Percentiles rank a stretch among this genome's conserved stretches.
phyloP scores from a whole-genome alignment of 2,797 vertebrate genomes.

The Channa striata region DNA sequence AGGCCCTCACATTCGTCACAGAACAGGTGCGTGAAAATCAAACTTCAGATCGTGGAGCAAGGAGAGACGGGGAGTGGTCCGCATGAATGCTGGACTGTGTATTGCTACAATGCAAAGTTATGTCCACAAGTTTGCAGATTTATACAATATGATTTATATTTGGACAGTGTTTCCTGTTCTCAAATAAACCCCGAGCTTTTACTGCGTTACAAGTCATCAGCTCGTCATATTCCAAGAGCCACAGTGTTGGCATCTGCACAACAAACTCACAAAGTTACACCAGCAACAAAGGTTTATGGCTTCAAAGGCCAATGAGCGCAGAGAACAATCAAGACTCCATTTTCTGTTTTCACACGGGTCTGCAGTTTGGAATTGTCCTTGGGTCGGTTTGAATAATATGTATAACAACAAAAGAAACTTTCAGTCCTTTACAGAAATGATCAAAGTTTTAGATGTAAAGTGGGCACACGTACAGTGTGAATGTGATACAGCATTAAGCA shows the following conservation, averaged over 20 bases:
- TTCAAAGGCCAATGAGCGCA: background rate
- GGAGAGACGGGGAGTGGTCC: background rate
- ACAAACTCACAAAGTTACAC: constrained; percentile 11
- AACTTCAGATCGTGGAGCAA: constrained; percentile 14
- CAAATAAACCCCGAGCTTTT: constrained; percentile 21
- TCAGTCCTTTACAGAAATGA: too few species aligned
- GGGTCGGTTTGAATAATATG: too few species aligned
- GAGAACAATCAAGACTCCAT: background rate
- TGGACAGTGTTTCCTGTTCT: constrained; percentile 15
- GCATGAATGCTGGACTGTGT: constrained; percentile 19
- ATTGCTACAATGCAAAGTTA: constrained; percentile 3
- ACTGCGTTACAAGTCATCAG: constrained; percentile 4
- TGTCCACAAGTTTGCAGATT: constrained; percentile 42
- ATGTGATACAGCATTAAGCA: too few species aligned
- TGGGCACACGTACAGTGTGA: too few species aligned
- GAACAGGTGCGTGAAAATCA: constrained; percentile 44
- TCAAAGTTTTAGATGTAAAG: too few species aligned
- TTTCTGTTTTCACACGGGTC: too few species aligned
- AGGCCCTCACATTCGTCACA: constrained; percentile 47
- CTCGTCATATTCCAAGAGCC: constrained; percentile 18
- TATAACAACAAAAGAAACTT: too few species aligned
- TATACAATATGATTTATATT: too few species aligned
- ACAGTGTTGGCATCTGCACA: constrained; percentile 11
- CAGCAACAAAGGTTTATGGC: background rate
- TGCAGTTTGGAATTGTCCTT: too few species aligned